Base-by-base conservation (phyloP, 2,797 vertebrate species). In the Pipistrellus pipistrellus region DNA sequence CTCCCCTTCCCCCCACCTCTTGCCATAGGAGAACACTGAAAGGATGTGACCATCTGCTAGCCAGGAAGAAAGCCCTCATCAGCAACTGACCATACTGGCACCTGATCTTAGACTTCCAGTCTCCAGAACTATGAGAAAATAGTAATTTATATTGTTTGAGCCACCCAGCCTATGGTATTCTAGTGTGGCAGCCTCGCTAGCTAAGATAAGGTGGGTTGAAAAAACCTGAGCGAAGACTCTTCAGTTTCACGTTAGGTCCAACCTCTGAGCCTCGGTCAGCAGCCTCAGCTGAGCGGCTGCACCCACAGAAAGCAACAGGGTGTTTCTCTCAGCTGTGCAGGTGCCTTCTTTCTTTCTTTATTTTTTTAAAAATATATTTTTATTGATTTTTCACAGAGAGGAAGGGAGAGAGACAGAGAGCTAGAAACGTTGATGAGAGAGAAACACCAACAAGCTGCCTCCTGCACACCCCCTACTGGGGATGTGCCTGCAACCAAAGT, bases 1-100 rank as follows among this genome's bases (percentile, higher is more conserved):
- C 44, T 32, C 18, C 8, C 1, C 0, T 6, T 4, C 10, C 6
- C 6, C 4, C 14, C 4, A 38, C 20, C 7, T 32, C 30, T 20
- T 20, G 4, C 30, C 35, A 12, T n/a, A 41, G 11, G 41, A 62
- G 51, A 12, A 73, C 21, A 14, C 17, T 15, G 59, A 8, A 32
- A 64, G 59, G 1, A 46, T 57, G 27, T 13, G 30, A 82, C 59
- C n/a, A 35, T 8, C 12, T 21, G 30, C 25, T 30, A 64, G 59
- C 73, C 27, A 38, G 30, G 62, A 53, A 77, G 75, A 88, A 2
- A 55, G 17, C 20, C 25, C 32, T 66, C 62, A 38, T 25, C 44
- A n/a, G 85, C 66, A 77, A 66, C 32, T 13, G 30, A 82, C 59
- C 46, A 11, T 17, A 66, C 8, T 7, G 32, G 32, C 73, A 53